These are phyloP conservation scores for Tachuris rubrigastra DNA, from an alignment of 2,113 vertebrate genomes.

Conservation along the genomic window DNA sequence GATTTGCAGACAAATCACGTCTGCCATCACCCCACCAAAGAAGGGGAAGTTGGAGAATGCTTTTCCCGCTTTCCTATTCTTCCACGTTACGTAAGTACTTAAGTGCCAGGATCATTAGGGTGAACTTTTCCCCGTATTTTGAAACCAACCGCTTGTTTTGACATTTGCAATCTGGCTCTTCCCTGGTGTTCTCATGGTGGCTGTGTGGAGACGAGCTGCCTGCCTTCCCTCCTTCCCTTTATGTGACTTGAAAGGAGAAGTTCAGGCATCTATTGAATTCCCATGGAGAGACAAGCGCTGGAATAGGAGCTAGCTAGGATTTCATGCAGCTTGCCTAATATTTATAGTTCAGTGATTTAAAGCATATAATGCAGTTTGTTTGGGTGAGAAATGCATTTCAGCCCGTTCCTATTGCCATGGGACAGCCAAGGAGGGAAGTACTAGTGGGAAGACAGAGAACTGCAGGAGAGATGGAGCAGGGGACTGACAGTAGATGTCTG, in stretches of 20 bases:
- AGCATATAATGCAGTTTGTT: not conserved
- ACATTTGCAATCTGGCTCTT: slow-evolving; percentile 5
- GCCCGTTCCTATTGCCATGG: not conserved
- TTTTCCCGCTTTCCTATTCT: not conserved
- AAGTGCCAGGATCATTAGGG: not conserved
- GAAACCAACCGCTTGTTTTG: slow-evolving; percentile 35
- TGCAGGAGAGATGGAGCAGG: not conserved
- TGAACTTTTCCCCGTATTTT: not conserved
- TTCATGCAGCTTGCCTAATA: not conserved
- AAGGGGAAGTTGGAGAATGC: not conserved
- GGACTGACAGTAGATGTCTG: not conserved
- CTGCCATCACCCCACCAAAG: not conserved
- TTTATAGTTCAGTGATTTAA: not conserved
- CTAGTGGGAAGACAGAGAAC: not conserved
- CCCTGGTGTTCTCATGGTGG: not conserved
- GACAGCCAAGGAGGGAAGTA: not conserved
- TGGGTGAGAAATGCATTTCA: not conserved
- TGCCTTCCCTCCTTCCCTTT: not conserved
- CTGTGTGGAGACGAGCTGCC: not conserved
- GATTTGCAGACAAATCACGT: not conserved
- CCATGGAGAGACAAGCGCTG: not conserved
- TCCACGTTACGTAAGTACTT: rapidly evolving
- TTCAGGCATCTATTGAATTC: not conserved
- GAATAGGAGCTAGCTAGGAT: not conserved
- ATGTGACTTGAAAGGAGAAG: slow-evolving; percentile 13